Base-by-base conservation (phyloP, 1,140 invertebrate species). In the Drosophila busckii region DNA sequence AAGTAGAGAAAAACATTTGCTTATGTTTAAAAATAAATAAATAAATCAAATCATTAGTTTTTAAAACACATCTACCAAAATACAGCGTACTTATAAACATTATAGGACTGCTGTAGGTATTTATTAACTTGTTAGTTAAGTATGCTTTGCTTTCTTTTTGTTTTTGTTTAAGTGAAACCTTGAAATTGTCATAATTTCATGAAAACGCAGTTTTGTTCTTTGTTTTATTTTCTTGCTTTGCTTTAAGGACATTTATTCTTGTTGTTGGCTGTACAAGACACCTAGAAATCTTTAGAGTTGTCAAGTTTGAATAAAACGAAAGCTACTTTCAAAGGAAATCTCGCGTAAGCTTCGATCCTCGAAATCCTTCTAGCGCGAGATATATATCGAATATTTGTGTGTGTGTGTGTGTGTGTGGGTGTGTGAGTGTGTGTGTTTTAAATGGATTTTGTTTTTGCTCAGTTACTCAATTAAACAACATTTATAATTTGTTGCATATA, bases 161-260 rank as follows among this genome's bases (percentile, higher is more conserved):
- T 58, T 46, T 40, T 69, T 58, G 52, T 78, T 76, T 66, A 80
- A 64, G 60, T 80, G 73, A 80, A 80, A 80, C 73, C 73, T 80
- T 56, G 75, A 82, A 80, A 80, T 80, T 80, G 73, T 80, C 73
- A 65, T 80, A 73, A 65, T 82, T 80, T 80, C 60, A 73, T 80
- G 75, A 80, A 80, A 82, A 75, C 64, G 58, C 70, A 61, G 54
- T 60, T 63, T 58, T 70, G 37, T 44, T 32, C 50, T 45, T 42
- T 55, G 17, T 17, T 25, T 48, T 48, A 41, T 54, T 34, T 16
- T 48, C 46, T 61, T 58, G 16, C 34, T 54, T 60, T 48, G 28
- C 15, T 23, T 13, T 26, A 59, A 45, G 20, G 48, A 40, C 17
- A 13, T 48, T 12, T 15, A 10, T 17, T 48, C 38, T 67, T 66